These are phyloP conservation scores for Herpetotheres cachinnans DNA, from an alignment of 2,113 vertebrate genomes.

Conservation along the genomic window DNA sequence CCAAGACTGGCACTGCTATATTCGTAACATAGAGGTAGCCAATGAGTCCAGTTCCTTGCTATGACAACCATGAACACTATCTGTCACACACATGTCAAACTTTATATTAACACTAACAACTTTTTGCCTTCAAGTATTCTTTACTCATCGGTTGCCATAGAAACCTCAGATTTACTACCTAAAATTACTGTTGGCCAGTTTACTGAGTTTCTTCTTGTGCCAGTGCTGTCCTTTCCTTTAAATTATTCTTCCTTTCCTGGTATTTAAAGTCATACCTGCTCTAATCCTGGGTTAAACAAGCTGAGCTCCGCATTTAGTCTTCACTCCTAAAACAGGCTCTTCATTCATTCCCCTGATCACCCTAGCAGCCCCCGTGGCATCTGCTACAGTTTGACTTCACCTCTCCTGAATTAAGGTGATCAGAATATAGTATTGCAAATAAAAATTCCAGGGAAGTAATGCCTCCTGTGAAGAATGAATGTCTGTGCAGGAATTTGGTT, in stretches of 20 bases:
- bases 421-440: neutral
- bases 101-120: constrained; percentile 5
- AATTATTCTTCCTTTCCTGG: neutral
- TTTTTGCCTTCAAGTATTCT: constrained; percentile 8
- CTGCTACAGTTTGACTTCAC: neutral
- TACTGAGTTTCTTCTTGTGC: neutral
- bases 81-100: neutral
- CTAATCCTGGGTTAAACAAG: neutral
- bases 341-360: neutral
- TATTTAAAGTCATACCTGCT: neutral
- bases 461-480: neutral
- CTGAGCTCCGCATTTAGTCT: neutral
- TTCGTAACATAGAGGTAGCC: neutral
- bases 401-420: neutral
- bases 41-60: constrained; percentile 3
- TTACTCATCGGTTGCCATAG: constrained; percentile 25
- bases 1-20: neutral
- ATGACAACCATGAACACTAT: constrained; percentile 1
- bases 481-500: neutral
- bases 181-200: constrained; percentile 35
- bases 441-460: neutral
- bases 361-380: neutral
- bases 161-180: constrained; percentile 16
- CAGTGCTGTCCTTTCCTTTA: neutral
- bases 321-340: neutral